These are phyloP conservation scores for Phalangium opilio DNA, from an alignment of 2,888 invertebrate genomes.

Conservation along the genomic window DNA sequence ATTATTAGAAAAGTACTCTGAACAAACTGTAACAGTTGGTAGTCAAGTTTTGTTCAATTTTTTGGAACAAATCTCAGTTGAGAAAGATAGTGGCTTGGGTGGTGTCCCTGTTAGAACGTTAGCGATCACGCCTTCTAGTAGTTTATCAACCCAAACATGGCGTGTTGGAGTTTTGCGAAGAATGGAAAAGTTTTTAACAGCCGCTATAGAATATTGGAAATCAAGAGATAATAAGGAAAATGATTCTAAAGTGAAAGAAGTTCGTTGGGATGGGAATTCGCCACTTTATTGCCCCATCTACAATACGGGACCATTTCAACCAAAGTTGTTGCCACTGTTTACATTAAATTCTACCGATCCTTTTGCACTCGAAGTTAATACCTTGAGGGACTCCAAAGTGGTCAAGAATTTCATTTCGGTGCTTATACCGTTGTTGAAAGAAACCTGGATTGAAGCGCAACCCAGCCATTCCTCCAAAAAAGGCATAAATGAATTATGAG, in stretches of 20 bases:
- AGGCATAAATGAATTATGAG: too few species aligned
- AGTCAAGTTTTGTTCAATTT: constrained; percentile 60
- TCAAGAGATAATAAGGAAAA: background rate
- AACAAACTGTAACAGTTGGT: constrained; percentile 48
- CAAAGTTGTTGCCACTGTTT: background rate
- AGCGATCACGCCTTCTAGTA: background rate
- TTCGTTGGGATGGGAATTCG: constrained; percentile 4
- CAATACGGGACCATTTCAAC: background rate
- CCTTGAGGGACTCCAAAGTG: background rate
- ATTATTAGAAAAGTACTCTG: constrained; percentile 49
- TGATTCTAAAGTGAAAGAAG: background rate
- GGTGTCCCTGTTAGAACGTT: background rate
- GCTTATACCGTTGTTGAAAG: constrained; percentile 58
- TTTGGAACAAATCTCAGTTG: constrained; percentile 61
- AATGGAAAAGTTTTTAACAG: background rate
- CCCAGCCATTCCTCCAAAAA: constrained; percentile 7
- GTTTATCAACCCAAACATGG: background rate
- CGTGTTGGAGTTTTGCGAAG: background rate
- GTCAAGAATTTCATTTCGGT: constrained; percentile 46
- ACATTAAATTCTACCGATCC: background rate
- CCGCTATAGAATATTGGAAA: background rate
- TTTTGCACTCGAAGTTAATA: background rate
- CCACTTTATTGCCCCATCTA: constrained; percentile 3
- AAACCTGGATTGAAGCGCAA: constrained; percentile 61
- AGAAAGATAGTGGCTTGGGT: background rate